A percentile compares a stretch with the other conserved stretches of the same genome.
Evolutionary conservation across 2,888 invertebrate species (phyloP).

Genomic region (Chaetogeoica ovagalla): DNA sequence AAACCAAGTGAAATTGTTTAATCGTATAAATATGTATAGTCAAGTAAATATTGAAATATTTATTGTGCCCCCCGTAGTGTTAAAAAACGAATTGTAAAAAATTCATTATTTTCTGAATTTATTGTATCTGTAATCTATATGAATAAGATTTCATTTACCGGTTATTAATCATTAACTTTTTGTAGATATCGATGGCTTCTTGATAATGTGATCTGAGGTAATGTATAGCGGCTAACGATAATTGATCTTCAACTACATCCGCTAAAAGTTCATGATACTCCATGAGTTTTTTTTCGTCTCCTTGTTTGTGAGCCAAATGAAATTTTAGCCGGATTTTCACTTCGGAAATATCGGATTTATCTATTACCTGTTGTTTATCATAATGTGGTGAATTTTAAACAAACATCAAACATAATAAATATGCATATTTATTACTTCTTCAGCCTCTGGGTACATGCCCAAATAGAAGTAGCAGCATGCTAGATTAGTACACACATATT

Average conservation of each 20-base stretch:
- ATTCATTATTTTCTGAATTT: no score
- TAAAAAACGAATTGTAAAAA: no score
- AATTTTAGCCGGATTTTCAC: conserved; percentile 80
- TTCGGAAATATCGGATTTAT: conserved; percentile 68
- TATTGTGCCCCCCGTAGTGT: no score
- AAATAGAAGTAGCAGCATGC: conserved; percentile 95
- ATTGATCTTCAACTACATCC: conserved; percentile 90
- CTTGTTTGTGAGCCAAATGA: conserved; percentile 90
- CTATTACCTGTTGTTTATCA: conserved; percentile 60
- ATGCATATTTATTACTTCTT: conserved; percentile 61
- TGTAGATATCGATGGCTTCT: conserved; percentile 98
- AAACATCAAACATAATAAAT: not conserved
- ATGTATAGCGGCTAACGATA: conserved; percentile 93
- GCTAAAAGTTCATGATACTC: conserved; percentile 81
- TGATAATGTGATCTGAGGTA: conserved; percentile 95
- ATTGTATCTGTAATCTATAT: not conserved
- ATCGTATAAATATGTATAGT: no score
- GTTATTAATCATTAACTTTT: conserved; percentile 86
- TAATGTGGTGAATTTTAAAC: not conserved
- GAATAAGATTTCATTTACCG: conserved; percentile 65
- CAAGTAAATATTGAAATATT: no score
- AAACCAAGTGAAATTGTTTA: no score
- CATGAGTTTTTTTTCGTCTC: conserved; percentile 83
- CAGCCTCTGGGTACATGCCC: conserved; percentile 77
- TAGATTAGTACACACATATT: conserved; percentile 74